A percentile compares a stretch with the other conserved stretches of the same genome.
Conservation (phyloP, 2,797 vertebrate genomes). For the Todus mexicanus region DNA sequence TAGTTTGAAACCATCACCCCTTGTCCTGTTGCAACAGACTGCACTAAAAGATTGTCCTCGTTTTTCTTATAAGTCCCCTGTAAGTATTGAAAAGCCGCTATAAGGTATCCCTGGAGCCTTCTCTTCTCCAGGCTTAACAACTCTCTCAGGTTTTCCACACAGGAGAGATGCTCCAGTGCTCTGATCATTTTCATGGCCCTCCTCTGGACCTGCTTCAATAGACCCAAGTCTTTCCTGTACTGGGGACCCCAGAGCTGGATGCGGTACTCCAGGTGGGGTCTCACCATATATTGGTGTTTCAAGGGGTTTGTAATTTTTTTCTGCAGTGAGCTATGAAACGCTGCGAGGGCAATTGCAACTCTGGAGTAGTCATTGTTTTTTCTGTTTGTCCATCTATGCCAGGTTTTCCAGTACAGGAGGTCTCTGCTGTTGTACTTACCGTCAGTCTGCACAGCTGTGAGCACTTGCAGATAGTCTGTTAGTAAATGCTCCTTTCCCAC, state of each 20-base stretch:
- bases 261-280: neutral
- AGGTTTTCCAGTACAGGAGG: neutral
- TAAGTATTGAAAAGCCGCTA: neutral
- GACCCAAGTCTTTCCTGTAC: neutral
- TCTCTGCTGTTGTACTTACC: neutral
- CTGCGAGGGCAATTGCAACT: neutral
- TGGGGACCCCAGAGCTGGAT: neutral
- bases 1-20: neutral
- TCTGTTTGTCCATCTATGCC: neutral
- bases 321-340: neutral
- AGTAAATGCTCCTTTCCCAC: neutral
- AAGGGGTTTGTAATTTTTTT: neutral
- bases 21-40: neutral
- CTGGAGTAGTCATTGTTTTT: neutral
- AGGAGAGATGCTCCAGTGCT: neutral
- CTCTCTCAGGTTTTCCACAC: neutral
- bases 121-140: neutral
- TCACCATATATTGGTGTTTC: neutral
- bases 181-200: neutral
- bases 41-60: neutral
- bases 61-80: neutral
- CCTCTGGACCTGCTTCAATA: neutral
- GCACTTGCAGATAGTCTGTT: neutral
- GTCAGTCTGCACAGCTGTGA: accelerated
- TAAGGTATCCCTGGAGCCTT: neutral